Evolutionary conservation across 2,888 invertebrate species (phyloP).

Genomic region (Acutogordius australiensis): DNA sequence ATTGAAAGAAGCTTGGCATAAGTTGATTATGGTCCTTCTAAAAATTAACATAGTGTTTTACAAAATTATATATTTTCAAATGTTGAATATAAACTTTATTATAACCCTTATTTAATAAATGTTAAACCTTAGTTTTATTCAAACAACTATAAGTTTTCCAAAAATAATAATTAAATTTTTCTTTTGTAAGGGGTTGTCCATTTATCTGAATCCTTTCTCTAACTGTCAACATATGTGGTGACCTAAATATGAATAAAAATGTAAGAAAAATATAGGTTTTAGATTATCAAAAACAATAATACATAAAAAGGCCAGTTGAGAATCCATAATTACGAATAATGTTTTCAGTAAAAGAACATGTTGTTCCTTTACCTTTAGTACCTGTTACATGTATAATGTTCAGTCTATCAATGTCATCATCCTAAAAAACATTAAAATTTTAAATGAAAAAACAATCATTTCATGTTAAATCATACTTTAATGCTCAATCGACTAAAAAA

Average conservation of each 20-base stretch:
- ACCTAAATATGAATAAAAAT: too few species aligned
- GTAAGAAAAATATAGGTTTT: too few species aligned
- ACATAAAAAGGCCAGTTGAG: slow-evolving; percentile 63
- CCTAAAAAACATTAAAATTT: too few species aligned
- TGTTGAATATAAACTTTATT: too few species aligned
- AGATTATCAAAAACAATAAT: too few species aligned
- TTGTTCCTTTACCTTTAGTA: slow-evolving; percentile 82
- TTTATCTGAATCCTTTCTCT: slow-evolving; percentile 63
- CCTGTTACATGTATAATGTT: slow-evolving; percentile 77
- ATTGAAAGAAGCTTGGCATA: slow-evolving; percentile 48
- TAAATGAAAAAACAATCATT: too few species aligned
- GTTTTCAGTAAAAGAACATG: slow-evolving; percentile 64
- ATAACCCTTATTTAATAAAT: too few species aligned
- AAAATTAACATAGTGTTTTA: slow-evolving; percentile 12
- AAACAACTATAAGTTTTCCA: slow-evolving; percentile 35
- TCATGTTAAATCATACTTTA: too few species aligned
- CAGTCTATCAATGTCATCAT: slow-evolving; percentile 39
- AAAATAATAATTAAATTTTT: slow-evolving; percentile 45
- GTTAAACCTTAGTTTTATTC: slow-evolving; percentile 4
- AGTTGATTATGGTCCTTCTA: slow-evolving; percentile 16
- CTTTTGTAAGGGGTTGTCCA: slow-evolving; percentile 43
- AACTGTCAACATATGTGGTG: slow-evolving; percentile 69
- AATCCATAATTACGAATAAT: slow-evolving; percentile 52
- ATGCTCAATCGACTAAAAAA: too few species aligned
- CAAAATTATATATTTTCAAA: background rate